Base-by-base conservation (phyloP, 2,797 vertebrate species). In the Florisuga fusca region DNA sequence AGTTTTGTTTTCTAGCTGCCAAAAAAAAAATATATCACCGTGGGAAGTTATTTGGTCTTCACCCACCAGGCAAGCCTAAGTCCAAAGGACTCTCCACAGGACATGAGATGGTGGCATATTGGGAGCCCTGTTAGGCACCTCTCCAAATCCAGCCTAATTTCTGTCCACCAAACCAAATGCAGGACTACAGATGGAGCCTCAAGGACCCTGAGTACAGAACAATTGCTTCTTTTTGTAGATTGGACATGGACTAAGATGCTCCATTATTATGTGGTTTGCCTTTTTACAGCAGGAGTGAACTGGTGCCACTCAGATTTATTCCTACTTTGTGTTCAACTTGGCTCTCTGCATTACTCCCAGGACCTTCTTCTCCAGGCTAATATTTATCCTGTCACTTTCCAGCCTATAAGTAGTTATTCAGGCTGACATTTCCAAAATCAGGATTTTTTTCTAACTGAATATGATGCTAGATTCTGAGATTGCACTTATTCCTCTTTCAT, bases 271-370 rank as follows among this genome's bases (percentile, higher is more conserved):
- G 12, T 58, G 45, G 12, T 55, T 84, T 74, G 14, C 31, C 26
- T 48, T 36, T 20, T 68, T 21, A 4, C 23, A 48, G 11, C 11
- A 10, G 34, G 19, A 59, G 21, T 17, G n/a, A 77, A 54, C 3
- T 8, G 10, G 25, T 48, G 33, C 2, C 36, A 13, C 27, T 34
- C 7, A 6, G 43, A 36, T 79, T 89, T 57, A 31, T 36, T 84
- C 46, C 33, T 58, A 18, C 1, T 41, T 38, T 1, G 1, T 31
- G 22, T 7, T 87, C 74, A 18, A 6, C 34, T 38, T 25, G 51
- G 46, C 21, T 15, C 21, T 26, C 34, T 1, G 14, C 0, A 0
- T 38, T 33, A 31, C 4, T 4, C 29, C 27, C 68, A 55, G 8
- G 18, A 62, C 43, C 43, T 66, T 38, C 36, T 82, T 34, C 45